A percentile compares a stretch with the other conserved stretches of the same genome.
phyloP scores from a whole-genome alignment of 2,888 invertebrate species.

The Parnassius apollo region DNA sequence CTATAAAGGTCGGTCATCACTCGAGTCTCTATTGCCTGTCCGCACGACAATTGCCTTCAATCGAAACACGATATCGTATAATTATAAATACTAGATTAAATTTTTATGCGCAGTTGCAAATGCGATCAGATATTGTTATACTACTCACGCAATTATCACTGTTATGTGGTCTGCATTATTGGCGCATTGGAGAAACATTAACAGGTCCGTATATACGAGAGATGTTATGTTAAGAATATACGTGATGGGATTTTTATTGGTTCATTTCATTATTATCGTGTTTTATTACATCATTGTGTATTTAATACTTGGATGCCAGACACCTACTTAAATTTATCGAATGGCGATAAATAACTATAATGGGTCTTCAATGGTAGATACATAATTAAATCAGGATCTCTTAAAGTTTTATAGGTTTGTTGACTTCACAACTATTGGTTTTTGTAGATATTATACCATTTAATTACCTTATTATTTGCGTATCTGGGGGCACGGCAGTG shows the following conservation, averaged over 20 bases:
- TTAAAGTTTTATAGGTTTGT: neutral
- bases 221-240: conserved; percentile 5
- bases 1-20: conserved; percentile 43
- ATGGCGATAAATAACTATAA: conserved; percentile 12
- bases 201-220: neutral
- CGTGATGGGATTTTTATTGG: conserved; percentile 17
- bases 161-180: conserved; percentile 3
- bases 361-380: neutral
- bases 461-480: no score
- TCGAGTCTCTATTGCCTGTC: conserved; percentile 2
- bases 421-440: no score
- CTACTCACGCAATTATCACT: conserved; percentile 2
- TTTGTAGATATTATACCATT: no score
- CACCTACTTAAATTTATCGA: conserved; percentile 7
- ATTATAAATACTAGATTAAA: conserved; percentile 5
- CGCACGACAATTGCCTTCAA: conserved; percentile 3
- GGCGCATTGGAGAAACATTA: neutral
- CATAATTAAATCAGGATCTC: neutral
- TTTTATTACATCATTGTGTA: conserved; percentile 19
- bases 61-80: neutral
- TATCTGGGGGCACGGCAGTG: no score
- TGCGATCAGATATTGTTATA: conserved; percentile 1
- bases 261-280: conserved; percentile 7
- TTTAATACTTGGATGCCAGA: conserved; percentile 12
- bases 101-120: conserved; percentile 3